These are phyloP conservation scores for Urocynchramus pylzowi DNA, from an alignment of 2,113 vertebrate species.

Conservation along the genomic window DNA sequence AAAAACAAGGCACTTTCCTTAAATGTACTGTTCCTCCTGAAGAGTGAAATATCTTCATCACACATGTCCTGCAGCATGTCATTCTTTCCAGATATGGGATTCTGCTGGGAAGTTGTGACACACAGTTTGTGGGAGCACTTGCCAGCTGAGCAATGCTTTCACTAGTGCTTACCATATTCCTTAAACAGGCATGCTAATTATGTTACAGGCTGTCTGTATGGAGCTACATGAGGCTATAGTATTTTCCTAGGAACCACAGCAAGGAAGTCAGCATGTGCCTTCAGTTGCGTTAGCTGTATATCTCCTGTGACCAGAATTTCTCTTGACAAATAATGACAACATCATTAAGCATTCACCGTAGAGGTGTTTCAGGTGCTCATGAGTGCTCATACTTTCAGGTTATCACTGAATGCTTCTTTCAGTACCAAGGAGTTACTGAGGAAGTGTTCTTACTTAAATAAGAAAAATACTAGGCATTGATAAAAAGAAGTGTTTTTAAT, in stretches of 20 bases:
- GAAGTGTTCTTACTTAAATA: background rate
- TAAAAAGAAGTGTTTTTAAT: background rate
- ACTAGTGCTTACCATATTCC: background rate
- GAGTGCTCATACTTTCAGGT: background rate
- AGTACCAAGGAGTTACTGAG: background rate
- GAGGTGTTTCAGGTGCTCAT: background rate
- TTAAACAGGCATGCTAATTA: background rate
- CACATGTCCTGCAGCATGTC: background rate
- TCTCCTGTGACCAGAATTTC: background rate
- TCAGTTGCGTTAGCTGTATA: background rate
- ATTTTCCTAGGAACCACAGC: background rate
- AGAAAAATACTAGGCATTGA: background rate
- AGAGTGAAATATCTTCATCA: background rate
- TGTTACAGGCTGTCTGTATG: background rate
- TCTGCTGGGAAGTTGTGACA: slow-evolving; percentile 17
- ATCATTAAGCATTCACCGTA: background rate
- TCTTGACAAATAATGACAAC: background rate
- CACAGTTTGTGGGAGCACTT: background rate
- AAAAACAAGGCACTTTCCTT: background rate
- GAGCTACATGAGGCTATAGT: background rate
- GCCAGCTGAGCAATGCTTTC: slow-evolving; percentile 7
- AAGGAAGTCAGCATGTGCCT: background rate
- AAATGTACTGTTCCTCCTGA: background rate
- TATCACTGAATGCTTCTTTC: background rate
- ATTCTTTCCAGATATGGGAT: background rate